Base-by-base conservation (phyloP, 1,140 invertebrate species). In the Ridgeia piscesae region DNA sequence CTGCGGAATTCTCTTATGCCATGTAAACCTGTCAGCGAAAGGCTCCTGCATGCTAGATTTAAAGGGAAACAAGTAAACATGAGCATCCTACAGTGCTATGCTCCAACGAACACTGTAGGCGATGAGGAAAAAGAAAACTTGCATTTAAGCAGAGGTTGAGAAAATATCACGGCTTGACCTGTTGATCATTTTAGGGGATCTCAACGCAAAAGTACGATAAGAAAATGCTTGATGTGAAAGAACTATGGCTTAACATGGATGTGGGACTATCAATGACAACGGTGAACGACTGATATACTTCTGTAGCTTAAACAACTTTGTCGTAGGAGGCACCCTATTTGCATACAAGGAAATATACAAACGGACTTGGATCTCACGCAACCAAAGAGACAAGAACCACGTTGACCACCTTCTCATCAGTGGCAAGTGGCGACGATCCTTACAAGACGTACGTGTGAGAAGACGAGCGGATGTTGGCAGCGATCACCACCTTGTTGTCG, bases 321-420 rank as follows among this genome's bases (percentile, higher is more conserved):
- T 42, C 11, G 42, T 42, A 42, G 42, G 42, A 42, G 42, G 42
- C 42, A 42, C 42, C 42, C 11, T 11, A 8, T 94, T 94, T 50
- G 34, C 33, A 35, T 93, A 94, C 88, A 93, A 94, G 88, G 88
- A 89, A 58, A 94, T 93, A 31, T 93, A 94, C 89, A 94, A 93
- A 89, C 35, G 93, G 48, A 94, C 93, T 48, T 94, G 93, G 92
- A 93, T 77, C 35, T 94, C 92, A 91, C 92, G 92, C 35, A 92
- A 94, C 93, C 92, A 93, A 35, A 92, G 92, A 50, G 93, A 89
- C 27, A 92, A 93, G 88, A 94, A 89, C 35, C 94, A 94, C 50
- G 94, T 94, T 21, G 93, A 93, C 35, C 92, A 94, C 92, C 93
- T 94, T 34, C 92, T 92, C 6, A 93, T 94, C 50, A 93, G 93